Evolutionary conservation across 2,797 vertebrate species (phyloP), one percentile per base, ranked within the genome.

Genomic region (Squalus acanthias): DNA sequence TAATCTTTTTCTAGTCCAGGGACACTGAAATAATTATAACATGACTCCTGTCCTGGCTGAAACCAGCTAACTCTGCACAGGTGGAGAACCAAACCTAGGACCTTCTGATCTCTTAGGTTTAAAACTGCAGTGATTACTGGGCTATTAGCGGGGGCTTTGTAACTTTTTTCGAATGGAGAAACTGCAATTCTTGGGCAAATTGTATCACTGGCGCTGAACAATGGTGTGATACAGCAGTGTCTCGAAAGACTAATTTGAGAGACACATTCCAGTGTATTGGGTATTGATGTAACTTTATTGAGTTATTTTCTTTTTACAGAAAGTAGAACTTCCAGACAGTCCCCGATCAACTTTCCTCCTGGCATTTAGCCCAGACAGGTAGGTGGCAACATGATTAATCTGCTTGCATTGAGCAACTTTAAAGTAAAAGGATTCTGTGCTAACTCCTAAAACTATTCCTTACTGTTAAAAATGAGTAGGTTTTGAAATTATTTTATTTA

Each of bases 321-420:
- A 99, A 98, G 99, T 99, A 98, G 99, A 99, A 97, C 98, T 99
- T 97, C 99, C 99, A 20, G 99, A 99, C 98, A 99, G 99, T 98
- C 99, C 99, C 97, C 99, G 99, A 33, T 99, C 99, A 96, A 99
- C 99, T 57, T 99, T 99, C 98, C 98, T 99, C 97, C 97, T 99
- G 98, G 99, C 99, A 7, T 99, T 99, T 98, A 99, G 99, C 97
- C 99, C 99, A 96, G 99, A 99, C 98, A 98, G 99, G 99, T 99
- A 98, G 97, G 57, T 88, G 50, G 65, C 89, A 70, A 29, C 65
- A 65, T 82, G 22, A 94, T 26, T 26, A 1, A 94, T 39, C n/a
- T 69, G 10, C 7, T 94, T 94, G 85, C 1, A 22, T 76, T 39
- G 33, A 46, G n/a, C 3, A 24, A 7, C 46, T 95, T 74, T 57